Percentiles rank a stretch among this genome's conserved stretches.
phyloP scores from a whole-genome alignment of 2,113 vertebrate species.

The Oncorhynchus mykiss region DNA sequence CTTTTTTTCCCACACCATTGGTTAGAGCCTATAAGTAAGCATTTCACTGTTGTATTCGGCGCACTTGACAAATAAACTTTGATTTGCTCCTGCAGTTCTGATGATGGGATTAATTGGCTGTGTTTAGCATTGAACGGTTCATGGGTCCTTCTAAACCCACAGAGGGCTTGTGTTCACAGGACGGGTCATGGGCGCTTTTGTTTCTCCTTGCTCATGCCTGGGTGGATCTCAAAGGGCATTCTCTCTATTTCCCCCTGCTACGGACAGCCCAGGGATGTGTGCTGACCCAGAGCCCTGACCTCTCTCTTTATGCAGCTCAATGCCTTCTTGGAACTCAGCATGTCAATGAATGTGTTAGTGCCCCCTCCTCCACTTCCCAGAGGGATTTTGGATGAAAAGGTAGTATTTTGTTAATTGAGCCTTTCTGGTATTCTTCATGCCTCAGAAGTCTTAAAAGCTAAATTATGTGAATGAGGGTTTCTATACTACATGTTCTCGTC shows the following conservation, averaged over 20 bases:
- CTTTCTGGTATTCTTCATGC: no score
- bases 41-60: no score
- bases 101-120: slow-evolving; percentile 55
- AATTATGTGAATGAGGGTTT: no score
- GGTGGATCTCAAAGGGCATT: slow-evolving; percentile 58
- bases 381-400: no score
- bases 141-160: slow-evolving; percentile 36
- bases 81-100: slow-evolving; percentile 23
- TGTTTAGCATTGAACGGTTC: slow-evolving; percentile 44
- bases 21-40: no score
- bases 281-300: slow-evolving; percentile 23
- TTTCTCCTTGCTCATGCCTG: slow-evolving; percentile 63
- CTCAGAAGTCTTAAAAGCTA: no score
- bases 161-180: slow-evolving; percentile 52
- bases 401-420: no score
- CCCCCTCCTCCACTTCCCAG: no score
- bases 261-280: slow-evolving; percentile 52
- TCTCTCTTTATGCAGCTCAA: slow-evolving; percentile 17
- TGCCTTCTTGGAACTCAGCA: slow-evolving; percentile 30
- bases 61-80: no score
- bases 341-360: no score
- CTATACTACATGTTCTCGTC: no score
- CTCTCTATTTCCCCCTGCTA: slow-evolving; percentile 49
- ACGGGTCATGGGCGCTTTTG: slow-evolving; percentile 51
- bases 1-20: no score